Evolutionary conservation across 1,140 invertebrate species (phyloP), one percentile per base, ranked within the genome.

Genomic region (Aphelenchoides avenae): DNA sequence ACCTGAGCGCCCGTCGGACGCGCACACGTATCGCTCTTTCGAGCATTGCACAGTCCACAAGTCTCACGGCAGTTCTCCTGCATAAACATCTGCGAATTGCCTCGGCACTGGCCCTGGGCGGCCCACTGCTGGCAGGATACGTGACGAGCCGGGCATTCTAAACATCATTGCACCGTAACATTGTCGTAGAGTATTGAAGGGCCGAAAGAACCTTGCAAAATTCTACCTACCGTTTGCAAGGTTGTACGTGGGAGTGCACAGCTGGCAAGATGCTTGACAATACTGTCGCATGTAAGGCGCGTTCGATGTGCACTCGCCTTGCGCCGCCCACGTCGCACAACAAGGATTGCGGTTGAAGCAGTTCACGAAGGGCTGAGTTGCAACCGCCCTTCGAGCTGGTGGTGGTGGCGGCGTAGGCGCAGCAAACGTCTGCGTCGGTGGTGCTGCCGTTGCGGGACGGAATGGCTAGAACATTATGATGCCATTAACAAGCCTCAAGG

Each of bases 331-430:
- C 5, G 42, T 18, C 13, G 73, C 75, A 44, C 72, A 74, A 50
- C 72, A 74, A 9, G 74, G 71, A 57, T 74, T 44, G 30, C 58
- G 34, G 48, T 73, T 73, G 55, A 62, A 69, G 44, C 71, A 76
- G 34, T 76, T 54, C 13, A 57, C 56, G 31, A 76, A 72, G 24
- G 71, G 62, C 15, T 50, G 59, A 13, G 24, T 20, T 43, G n/a
- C 13, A 44, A 26, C 31, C 13, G 43, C n/a, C n/a, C n/a, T n/a
- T 70, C 30, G 13, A 20, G 34, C 18, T 7, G 61, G 20, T n/a
- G 30, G 15, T 41, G 18, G 40, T 20, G 34, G 13, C 22, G n/a
- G 44, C 24, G n/a, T 42, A 18, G 18, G 55, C 57, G 22, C 33
- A 26, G 50, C 15, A 26, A n/a, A 42, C 4, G 47, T 50, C 47